Percentiles rank a stretch among this genome's conserved stretches.
Conservation (phyloP, 1,140 invertebrate genomes). For the Tetramorium parvispinum region DNA sequence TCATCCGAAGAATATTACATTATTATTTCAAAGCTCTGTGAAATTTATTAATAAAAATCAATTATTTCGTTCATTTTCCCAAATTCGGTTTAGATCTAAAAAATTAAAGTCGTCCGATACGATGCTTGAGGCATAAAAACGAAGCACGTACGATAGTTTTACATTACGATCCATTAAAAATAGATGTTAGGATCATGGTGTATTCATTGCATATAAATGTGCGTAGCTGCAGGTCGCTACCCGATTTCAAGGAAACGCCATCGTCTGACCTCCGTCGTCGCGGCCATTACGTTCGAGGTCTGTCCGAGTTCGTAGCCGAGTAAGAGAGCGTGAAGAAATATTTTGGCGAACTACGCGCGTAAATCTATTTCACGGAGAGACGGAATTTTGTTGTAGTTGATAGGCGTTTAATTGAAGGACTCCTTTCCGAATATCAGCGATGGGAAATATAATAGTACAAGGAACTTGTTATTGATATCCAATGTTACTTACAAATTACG, state of each 20-base stretch:
- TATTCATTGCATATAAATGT: conserved; percentile 76
- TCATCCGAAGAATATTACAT: neutral
- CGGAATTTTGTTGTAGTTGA: neutral
- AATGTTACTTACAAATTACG: neutral
- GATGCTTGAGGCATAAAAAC: conserved; percentile 3
- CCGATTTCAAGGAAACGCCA: conserved; percentile 76
- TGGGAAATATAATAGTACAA: neutral
- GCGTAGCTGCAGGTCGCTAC: conserved; percentile 72
- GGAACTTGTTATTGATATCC: neutral
- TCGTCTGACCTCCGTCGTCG: conserved; percentile 72
- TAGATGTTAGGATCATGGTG: conserved; percentile 58
- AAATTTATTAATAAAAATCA: neutral
- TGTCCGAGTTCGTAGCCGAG: conserved; percentile 55
- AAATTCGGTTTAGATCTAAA: neutral
- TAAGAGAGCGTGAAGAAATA: conserved; percentile 45
- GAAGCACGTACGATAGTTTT: conserved; percentile 52
- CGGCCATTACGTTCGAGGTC: conserved; percentile 70
- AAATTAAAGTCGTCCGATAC: neutral
- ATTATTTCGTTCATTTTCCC: neutral
- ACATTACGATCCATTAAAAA: conserved; percentile 68
- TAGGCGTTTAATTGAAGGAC: neutral
- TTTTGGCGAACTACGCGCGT: neutral
- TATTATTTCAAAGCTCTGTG: conserved; percentile 10
- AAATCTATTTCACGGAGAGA: conserved; percentile 16
- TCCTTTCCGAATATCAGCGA: neutral